These are phyloP conservation scores for Rhynchonycteris naso DNA, from an alignment of 2,797 vertebrate species.

Conservation along the genomic window DNA sequence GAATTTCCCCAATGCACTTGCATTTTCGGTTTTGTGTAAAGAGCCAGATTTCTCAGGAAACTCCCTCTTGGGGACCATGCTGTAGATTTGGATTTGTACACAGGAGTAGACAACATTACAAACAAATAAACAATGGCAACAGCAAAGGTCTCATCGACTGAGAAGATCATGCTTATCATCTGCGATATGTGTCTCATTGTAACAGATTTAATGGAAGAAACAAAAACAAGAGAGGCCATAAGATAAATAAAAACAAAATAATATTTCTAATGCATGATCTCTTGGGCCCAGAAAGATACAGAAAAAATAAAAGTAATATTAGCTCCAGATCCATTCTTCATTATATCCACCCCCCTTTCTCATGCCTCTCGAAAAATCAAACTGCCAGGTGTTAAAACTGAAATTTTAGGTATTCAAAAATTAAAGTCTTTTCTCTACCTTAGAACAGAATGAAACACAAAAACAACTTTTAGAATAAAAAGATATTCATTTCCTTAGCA, in stretches of 20 bases:
- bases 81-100: neutral
- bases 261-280: neutral
- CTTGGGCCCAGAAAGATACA: neutral
- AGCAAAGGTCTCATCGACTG: neutral
- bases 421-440: neutral
- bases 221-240: neutral
- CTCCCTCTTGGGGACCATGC: neutral
- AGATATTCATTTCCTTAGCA: neutral
- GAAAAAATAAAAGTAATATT: neutral
- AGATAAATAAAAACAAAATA: neutral
- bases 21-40: neutral
- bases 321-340: neutral
- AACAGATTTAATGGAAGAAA: neutral
- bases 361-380: neutral
- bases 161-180: neutral
- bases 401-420: neutral
- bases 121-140: neutral
- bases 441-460: constrained; percentile 7
- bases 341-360: neutral
- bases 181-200: neutral
- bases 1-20: neutral
- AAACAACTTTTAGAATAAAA: constrained; percentile 2
- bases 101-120: neutral
- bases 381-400: neutral
- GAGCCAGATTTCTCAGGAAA: neutral